Base-by-base conservation (phyloP, 2,113 vertebrate genomes). In the Enhydra lutris region DNA sequence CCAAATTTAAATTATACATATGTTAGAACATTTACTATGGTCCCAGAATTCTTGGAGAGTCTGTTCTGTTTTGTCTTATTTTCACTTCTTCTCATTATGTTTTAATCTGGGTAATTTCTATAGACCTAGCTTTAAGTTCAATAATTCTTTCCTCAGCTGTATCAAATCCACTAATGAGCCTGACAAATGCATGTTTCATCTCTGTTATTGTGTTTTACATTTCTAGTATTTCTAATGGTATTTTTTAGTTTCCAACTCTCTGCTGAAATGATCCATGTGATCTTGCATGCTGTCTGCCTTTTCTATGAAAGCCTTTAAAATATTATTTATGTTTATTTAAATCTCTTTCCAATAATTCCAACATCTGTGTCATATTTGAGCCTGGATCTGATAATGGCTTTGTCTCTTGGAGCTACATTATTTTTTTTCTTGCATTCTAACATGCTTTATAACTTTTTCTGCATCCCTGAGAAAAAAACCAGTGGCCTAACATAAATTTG, bases 231-330 rank as follows among this genome's bases (percentile, higher is more conserved):
- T 61, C 50, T n/a, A 85, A 71, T 89, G n/a, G 78, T 52, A 31
- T 82, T 90, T 87, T 91, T 87, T 95, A n/a, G 36, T 59, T 78
- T 94, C 26, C 79, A 92, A 92, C 52, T 96, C 45, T 18, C 31
- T 47, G 17, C 39, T 96, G 34, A 89, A 92, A 92, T 79, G 89
- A 91, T 31, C 63, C 47, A 73, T 74, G 13, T 94, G 71, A 80
- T 92, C 34, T 94, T 92, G 36, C 20, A 89, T 50, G 29, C 50
- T 89, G 29, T 74, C 63, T 81, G 31, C 3, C 29, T 96, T 81
- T 90, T 74, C 80, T 79, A n/a, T 42, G 80, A 90, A 29, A 67
- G 9, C 9, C 39, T 81, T 90, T 63, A 80, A 92, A 85, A 80
- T 89, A 95, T 86, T 81, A 73, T 26, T 81, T 74, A 80, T 67